phyloP scores from a whole-genome alignment of 2,797 vertebrate species.

The Spondyliosoma cantharus region DNA sequence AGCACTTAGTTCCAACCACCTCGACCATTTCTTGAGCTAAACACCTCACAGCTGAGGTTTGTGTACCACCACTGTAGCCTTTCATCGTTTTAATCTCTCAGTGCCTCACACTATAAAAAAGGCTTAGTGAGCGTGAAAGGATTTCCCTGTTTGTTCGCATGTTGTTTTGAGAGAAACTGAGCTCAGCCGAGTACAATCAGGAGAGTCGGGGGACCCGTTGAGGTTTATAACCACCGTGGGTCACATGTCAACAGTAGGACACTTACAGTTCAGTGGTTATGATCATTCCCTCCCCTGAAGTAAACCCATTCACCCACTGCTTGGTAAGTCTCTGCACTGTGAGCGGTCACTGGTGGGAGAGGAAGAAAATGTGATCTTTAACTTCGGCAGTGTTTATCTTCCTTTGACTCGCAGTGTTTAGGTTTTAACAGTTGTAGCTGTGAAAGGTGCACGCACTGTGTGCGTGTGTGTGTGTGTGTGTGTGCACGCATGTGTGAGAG shows the following conservation, averaged over 20 bases:
- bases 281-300: conserved; percentile 73
- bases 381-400: conserved; percentile 70
- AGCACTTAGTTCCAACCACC: background rate
- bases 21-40: conserved; percentile 7
- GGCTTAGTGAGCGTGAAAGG: conserved; percentile 45
- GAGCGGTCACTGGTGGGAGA: conserved; percentile 56
- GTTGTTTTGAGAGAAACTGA: conserved; percentile 65
- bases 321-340: conserved; percentile 59
- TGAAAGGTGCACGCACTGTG: conserved; percentile 38
- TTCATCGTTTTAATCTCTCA: conserved; percentile 42
- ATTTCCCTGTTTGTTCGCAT: conserved; percentile 66
- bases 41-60: conserved; percentile 21
- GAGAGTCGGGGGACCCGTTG: conserved; percentile 69
- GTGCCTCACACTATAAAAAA: conserved; percentile 38
- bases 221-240: conserved; percentile 74
- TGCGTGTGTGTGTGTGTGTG: conserved; percentile 27
- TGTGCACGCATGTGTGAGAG: conserved; percentile 13
- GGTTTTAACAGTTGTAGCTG: conserved; percentile 64
- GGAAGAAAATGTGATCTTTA: conserved; percentile 72
- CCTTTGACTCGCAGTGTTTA: conserved; percentile 73
- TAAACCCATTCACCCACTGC: conserved; percentile 72
- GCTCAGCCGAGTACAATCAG: conserved; percentile 67
- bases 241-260: conserved; percentile 77
- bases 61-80: background rate
- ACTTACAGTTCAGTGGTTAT: conserved; percentile 78